phyloP scores from a whole-genome alignment of 37 sponge, comb jelly and placozoan species.

The Beroe forskalii region DNA sequence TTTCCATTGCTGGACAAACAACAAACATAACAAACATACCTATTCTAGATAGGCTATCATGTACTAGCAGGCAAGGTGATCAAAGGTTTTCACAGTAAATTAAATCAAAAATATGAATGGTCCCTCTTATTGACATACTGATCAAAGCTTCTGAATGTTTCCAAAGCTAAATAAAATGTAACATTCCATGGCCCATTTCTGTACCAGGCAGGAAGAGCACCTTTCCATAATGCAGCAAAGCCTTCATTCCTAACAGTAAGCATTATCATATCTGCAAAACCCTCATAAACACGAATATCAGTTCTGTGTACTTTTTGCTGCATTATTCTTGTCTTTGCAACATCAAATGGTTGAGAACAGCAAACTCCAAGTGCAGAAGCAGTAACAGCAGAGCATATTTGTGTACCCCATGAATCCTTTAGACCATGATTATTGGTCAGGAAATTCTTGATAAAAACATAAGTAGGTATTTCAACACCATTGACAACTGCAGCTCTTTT shows the following conservation, averaged over 20 bases:
- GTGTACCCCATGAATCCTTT: background rate
- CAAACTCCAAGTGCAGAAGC: conserved; percentile 9
- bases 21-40: too few species aligned
- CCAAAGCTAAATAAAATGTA: conserved; percentile 9
- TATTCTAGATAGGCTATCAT: too few species aligned
- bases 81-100: too few species aligned
- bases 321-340: conserved; percentile 55
- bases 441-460: conserved; percentile 10
- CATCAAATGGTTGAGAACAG: conserved; percentile 51
- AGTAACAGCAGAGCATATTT: background rate
- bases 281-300: conserved; percentile 36
- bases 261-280: conserved; percentile 28
- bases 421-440: background rate
- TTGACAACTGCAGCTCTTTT: conserved; percentile 60
- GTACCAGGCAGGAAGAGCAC: conserved; percentile 24
- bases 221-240: conserved; percentile 24
- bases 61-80: too few species aligned
- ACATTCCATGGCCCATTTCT: conserved; percentile 44
- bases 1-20: too few species aligned
- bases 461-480: conserved; percentile 55
- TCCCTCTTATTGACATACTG: background rate
- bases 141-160: conserved; percentile 27
- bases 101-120: conserved; percentile 41
- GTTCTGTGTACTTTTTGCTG: conserved; percentile 10
- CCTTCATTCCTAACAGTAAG: conserved; percentile 50